phyloP scores from a whole-genome alignment of 1,140 invertebrate species.

The Trigoniulus corallinus region DNA sequence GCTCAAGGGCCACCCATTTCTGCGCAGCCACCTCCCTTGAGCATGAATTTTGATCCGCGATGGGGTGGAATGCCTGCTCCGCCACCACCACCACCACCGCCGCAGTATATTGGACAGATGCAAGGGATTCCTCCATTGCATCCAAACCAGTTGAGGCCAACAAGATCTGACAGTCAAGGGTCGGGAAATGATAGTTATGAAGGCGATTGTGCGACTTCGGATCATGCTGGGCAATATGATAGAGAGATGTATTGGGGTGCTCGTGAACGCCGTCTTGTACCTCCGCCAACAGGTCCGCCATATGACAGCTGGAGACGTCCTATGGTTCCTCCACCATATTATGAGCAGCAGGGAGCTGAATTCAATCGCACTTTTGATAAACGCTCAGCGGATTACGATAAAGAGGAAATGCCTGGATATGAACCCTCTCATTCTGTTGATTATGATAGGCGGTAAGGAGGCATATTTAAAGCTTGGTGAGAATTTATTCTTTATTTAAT shows the following conservation, averaged over 20 bases:
- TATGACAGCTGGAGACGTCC: not conserved
- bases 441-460: conserved; percentile 3
- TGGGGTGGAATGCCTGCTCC: conserved; percentile 22
- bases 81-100: conserved; percentile 20
- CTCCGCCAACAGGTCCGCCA: not conserved
- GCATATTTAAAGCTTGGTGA: no score
- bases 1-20: not conserved
- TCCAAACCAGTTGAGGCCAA: conserved; percentile 16
- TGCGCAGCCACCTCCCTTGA: conserved; percentile 17
- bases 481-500: no score
- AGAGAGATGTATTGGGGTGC: conserved; percentile 6
- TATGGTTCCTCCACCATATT: not conserved
- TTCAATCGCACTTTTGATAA: conserved; percentile 6
- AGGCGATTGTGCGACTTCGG: conserved; percentile 18
- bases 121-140: conserved; percentile 15
- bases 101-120: conserved; percentile 25
- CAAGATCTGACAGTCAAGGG: conserved; percentile 25
- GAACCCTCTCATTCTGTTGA: conserved; percentile 7
- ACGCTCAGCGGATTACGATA: conserved; percentile 6
- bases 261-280: not conserved
- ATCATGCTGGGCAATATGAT: conserved; percentile 15
- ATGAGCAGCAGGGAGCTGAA: conserved; percentile 11
- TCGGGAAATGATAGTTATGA: conserved; percentile 25
- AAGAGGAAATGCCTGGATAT: conserved; percentile 7
- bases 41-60: conserved; percentile 17